Percentiles rank a stretch among this genome's conserved stretches.
phyloP scores from a whole-genome alignment of 2,113 vertebrate species.

The Cathartes aura region DNA sequence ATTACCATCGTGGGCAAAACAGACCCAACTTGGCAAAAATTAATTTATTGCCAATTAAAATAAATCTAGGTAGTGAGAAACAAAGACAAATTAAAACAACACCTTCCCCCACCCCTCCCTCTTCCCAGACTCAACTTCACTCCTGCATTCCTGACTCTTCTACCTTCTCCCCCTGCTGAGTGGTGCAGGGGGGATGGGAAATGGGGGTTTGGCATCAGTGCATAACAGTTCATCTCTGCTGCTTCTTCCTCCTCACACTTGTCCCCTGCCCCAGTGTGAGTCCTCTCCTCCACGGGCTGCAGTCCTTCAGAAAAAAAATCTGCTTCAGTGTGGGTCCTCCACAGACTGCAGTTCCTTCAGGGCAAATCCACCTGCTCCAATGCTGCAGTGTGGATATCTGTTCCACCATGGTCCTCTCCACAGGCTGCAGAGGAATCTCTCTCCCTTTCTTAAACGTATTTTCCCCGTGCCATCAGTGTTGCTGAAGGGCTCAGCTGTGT shows the following conservation, averaged over 20 bases:
- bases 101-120: background rate
- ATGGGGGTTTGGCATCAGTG: background rate
- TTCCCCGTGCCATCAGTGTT: background rate
- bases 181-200: background rate
- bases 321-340: background rate
- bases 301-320: background rate
- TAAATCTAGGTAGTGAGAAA: background rate
- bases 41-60: background rate
- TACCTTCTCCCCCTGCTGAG: fast-evolving
- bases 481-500: background rate
- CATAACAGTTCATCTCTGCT: background rate
- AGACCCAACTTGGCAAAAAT: background rate
- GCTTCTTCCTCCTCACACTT: background rate
- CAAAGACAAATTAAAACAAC: background rate
- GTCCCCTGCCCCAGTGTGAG: background rate
- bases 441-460: fast-evolving
- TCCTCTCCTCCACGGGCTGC: background rate
- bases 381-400: background rate
- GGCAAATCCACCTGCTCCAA: fast-evolving
- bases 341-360: background rate
- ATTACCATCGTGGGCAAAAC: background rate
- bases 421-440: background rate
- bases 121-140: background rate
- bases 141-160: background rate
- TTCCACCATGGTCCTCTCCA: fast-evolving